Evolutionary conservation across 2,113 vertebrate genomes (phyloP).

Genomic region (Archilochus colubris): DNA sequence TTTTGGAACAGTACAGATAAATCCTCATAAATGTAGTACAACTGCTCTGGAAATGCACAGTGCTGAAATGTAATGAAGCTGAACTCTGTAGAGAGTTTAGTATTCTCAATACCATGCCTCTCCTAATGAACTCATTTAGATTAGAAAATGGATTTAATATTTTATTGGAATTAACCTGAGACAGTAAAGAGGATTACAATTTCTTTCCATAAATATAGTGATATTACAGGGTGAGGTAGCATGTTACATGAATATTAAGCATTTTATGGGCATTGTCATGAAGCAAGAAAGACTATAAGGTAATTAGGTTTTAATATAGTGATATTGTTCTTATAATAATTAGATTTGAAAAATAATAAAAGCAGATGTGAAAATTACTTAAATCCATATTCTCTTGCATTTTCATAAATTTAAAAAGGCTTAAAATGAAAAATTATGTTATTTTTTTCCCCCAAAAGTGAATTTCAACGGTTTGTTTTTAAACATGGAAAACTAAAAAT

Average conservation of each 20-base stretch:
- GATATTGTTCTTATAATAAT: conserved; percentile 77
- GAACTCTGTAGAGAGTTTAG: conserved; percentile 82
- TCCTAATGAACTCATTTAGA: conserved; percentile 89
- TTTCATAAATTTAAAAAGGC: conserved; percentile 23
- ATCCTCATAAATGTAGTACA: conserved; percentile 87
- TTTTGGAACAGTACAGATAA: conserved; percentile 85
- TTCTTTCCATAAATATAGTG: conserved; percentile 83
- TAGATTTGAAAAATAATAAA: conserved; percentile 74
- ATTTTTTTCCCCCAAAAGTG: neutral
- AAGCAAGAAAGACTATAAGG: conserved; percentile 73
- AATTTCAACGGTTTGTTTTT: neutral
- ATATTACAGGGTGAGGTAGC: conserved; percentile 80
- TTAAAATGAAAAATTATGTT: conserved; percentile 42
- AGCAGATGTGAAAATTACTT: conserved; percentile 56
- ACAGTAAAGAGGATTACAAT: conserved; percentile 86
- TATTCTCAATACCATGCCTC: conserved; percentile 82
- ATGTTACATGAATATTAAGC: conserved; percentile 85
- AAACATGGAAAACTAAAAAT: neutral
- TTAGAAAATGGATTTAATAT: conserved; percentile 90
- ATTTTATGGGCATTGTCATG: conserved; percentile 74
- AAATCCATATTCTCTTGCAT: conserved; percentile 53
- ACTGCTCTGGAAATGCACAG: conserved; percentile 81
- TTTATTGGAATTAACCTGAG: conserved; percentile 89
- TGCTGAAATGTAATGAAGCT: conserved; percentile 83
- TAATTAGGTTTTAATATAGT: conserved; percentile 80